Evolutionary conservation across 2,888 invertebrate species (phyloP), one percentile per base, ranked within the genome.

Genomic region (Trichogramma dendrolimi): DNA sequence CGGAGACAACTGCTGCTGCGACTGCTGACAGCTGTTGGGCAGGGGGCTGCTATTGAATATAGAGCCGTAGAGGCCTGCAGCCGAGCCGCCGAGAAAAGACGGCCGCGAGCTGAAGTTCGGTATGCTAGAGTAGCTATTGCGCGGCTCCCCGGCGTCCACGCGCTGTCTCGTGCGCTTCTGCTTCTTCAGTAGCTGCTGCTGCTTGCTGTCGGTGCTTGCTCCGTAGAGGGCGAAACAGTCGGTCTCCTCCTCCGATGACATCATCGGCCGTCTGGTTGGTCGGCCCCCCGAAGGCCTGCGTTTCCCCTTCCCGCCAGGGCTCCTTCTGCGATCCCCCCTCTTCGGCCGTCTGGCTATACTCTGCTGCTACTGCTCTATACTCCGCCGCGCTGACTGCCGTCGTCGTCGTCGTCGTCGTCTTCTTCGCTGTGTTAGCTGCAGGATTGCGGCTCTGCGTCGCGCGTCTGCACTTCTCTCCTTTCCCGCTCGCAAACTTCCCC

Each of bases 211-310:
- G 81, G 81, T 80, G 78, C 78, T 76, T 81, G 81, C 91, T 89
- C 90, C 90, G 87, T 89, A 92, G 90, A 92, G 91, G 87, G 91
- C 91, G 87, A 90, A 91, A 86, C 87, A 88, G 85, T 89, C 91
- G 86, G 90, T 90, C 89, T 92, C 92, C 91, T 92, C 92, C 89
- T 92, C 92, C 89, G 92, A 92, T 92, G 92, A 92, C 92, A 92
- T 92, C 91, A 92, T 91, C 87, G 85, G 91, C 89, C 85, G 86
- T 86, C 79, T 79, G 79, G 78, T 79, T 79, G 79, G 79, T 83
- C 85, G 86, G 82, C 85, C 87, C 87, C 86, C 84, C 86, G 87
- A 90, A 90, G 90, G 90, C 87, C 86, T 87, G 85, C 87, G 85
- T 81, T 83, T 80, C 85, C 81, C 86, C 86, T 83, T 81, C 83